A percentile compares a stretch with the other conserved stretches of the same genome.
phyloP scores from a whole-genome alignment of 2,888 invertebrate genomes.

The Parnassius smintheus region DNA sequence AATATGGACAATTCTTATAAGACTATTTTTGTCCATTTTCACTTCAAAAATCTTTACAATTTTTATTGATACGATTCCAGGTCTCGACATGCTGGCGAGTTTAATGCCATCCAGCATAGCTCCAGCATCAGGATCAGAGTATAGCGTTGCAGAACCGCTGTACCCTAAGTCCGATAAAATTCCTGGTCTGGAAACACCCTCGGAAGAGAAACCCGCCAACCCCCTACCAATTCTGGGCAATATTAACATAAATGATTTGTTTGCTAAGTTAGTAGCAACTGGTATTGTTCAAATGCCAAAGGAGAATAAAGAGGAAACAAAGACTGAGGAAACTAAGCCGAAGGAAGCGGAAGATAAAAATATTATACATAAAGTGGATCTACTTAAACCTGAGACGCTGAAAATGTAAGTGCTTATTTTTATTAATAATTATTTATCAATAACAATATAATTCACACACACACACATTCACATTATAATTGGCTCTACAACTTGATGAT shows the following conservation, averaged over 20 bases:
- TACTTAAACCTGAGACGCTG: constrained; percentile 86
- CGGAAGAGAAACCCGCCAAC: constrained; percentile 57
- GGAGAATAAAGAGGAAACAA: constrained; percentile 44
- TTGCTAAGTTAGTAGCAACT: constrained; percentile 91
- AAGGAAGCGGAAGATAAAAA: constrained; percentile 57
- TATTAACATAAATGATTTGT: constrained; percentile 90
- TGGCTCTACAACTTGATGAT: no score
- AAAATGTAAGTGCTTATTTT: constrained; percentile 81
- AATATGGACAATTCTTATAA: no score
- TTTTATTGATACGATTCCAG: constrained; percentile 40
- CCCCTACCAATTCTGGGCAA: constrained; percentile 52
- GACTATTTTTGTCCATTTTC: no score
- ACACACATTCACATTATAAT: no score
- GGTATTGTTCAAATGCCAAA: constrained; percentile 68
- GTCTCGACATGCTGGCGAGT: constrained; percentile 84
- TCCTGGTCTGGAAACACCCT: constrained; percentile 62
- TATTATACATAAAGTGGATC: constrained; percentile 83
- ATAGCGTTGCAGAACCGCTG: constrained; percentile 75
- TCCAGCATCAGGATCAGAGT: constrained; percentile 78
- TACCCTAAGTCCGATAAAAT: constrained; percentile 55
- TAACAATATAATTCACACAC: no score
- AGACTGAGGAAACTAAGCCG: constrained; percentile 46
- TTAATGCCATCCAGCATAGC: constrained; percentile 83
- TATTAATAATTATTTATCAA: no score
- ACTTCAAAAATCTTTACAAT: no score